Evolutionary conservation across 2,113 vertebrate species (phyloP), one percentile per base, ranked within the genome.

Genomic region (Sterna hirundo): DNA sequence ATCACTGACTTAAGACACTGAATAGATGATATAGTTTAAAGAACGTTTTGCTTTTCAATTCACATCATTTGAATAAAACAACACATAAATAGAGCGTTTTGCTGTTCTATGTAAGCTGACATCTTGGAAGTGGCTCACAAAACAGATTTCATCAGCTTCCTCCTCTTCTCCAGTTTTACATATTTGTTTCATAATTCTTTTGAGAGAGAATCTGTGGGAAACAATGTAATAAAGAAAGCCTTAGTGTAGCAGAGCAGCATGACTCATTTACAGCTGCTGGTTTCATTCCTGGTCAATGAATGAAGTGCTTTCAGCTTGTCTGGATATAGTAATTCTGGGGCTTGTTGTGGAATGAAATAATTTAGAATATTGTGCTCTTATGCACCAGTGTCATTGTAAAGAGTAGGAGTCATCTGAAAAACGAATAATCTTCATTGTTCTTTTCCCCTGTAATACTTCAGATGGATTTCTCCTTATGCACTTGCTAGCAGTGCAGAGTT

Each of bases 251-350:
- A 70, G 82, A 86, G 58, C 54, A 94, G 81, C 65, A 34, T 91
- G 95, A 97, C 94, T 97, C 97, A 95, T 71, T 94, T 88, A 94
- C 97, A 97, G 92, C 92, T 96, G 96, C 92, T 95, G 76, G 38
- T 92, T 96, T 93, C 65, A 60, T 93, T 95, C 81, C 70, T 85
- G 87, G 70, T 85, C 78, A 88, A 46, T 91, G 94, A 93, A 97
- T 90, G 64, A 74, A 94, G 71, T 42, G 54, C 89, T 95, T 95
- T 94, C 94, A 97, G 78, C 77, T 65, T 70, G 57, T 66, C 86
- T 91, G 86, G 66, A 38, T 76, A 62, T 76, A 85, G 84, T 69
- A 72, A 71, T 91, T 80, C 66, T 89, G 66, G 54, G 66, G 22
- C 49, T 87, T 88, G 34, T 74, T 90, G 51, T 80, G 62, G 80